Percentiles rank a stretch among this genome's conserved stretches.
Conservation (phyloP, 2,113 vertebrate species). For the Pituophis catenifer region DNA sequence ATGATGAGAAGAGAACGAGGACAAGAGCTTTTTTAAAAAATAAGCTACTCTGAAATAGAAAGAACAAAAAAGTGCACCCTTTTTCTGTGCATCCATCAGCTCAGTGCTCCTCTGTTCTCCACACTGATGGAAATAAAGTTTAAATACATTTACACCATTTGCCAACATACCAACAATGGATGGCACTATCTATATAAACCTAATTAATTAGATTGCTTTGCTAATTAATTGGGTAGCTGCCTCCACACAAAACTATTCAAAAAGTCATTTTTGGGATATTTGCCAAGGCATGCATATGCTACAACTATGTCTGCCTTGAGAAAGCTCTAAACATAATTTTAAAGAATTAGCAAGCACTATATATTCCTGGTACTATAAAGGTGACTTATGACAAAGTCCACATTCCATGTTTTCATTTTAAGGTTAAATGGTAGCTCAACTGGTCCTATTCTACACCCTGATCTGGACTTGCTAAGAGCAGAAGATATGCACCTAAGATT, state of each 20-base stretch:
- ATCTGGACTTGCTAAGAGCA: background rate
- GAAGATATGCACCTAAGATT: background rate
- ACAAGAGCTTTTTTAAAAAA: background rate
- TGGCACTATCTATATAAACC: background rate
- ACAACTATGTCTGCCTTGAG: background rate
- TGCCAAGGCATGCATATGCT: background rate
- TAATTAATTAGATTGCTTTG: background rate
- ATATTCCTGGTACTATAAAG: background rate
- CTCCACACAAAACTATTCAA: background rate
- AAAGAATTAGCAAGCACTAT: background rate
- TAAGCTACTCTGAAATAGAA: background rate
- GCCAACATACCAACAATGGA: background rate
- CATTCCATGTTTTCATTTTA: background rate
- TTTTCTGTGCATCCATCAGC: background rate
- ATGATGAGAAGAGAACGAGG: background rate
- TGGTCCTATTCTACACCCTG: background rate
- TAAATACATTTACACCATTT: background rate
- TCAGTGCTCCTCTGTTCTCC: background rate
- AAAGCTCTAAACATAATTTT: background rate
- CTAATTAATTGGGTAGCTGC: background rate
- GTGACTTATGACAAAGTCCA: background rate
- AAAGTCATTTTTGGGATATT: background rate
- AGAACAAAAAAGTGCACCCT: background rate
- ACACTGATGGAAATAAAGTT: background rate
- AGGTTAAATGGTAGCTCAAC: background rate